Evolutionary conservation across 2,888 invertebrate species (phyloP).

Genomic region (Hyles lineata): DNA sequence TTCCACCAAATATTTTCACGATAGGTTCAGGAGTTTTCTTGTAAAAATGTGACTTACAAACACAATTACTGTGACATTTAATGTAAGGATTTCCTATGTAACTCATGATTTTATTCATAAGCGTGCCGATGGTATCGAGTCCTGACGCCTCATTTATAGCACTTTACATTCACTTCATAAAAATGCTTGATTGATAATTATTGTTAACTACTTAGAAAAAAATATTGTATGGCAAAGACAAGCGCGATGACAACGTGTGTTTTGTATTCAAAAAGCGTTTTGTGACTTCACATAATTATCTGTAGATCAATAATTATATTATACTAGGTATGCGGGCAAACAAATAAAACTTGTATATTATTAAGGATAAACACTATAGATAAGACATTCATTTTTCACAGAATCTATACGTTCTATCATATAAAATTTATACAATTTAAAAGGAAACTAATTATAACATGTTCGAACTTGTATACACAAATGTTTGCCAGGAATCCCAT

Average conservation of each 20-base stretch:
- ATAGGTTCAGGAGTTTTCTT: too few species aligned
- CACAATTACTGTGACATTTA: too few species aligned
- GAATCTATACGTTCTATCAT: neutral
- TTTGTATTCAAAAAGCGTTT: neutral
- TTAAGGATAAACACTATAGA: neutral
- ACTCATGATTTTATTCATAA: slow-evolving; percentile 1
- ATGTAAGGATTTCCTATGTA: neutral
- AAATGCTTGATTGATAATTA: slow-evolving; percentile 7
- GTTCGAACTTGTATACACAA: too few species aligned
- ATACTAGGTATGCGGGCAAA: neutral
- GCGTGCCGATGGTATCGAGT: neutral
- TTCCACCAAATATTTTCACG: too few species aligned
- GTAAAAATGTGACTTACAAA: too few species aligned
- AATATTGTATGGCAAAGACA: too few species aligned
- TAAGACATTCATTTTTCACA: neutral
- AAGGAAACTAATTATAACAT: too few species aligned
- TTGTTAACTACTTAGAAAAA: neutral
- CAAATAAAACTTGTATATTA: neutral
- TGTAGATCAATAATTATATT: slow-evolving; percentile 3
- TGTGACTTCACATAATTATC: slow-evolving; percentile 8
- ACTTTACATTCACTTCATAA: slow-evolving; percentile 14
- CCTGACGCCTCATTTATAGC: slow-evolving; percentile 16
- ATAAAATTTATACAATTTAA: too few species aligned
- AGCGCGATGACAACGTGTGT: neutral
- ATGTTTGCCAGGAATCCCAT: too few species aligned